These are phyloP conservation scores for Syrrhaptes paradoxus DNA, from an alignment of 2,113 vertebrate species.

Conservation along the genomic window DNA sequence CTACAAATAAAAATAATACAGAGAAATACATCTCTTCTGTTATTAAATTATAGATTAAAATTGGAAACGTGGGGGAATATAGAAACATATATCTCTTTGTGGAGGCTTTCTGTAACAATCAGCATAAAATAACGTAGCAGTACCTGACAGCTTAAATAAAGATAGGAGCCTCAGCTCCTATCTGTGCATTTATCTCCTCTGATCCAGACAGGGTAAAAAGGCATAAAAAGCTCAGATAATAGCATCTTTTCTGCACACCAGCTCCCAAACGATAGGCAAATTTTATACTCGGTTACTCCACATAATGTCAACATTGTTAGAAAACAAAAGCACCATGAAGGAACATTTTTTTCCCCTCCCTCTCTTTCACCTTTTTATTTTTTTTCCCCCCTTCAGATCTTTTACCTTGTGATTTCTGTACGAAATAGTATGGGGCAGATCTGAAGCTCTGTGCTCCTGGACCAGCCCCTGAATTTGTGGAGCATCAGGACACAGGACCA, in stretches of 20 bases:
- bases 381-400: background rate
- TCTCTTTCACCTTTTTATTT: background rate
- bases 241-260: conserved; percentile 54
- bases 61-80: background rate
- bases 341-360: background rate
- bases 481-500: background rate
- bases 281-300: conserved; percentile 65
- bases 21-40: conserved; percentile 60
- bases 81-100: conserved; percentile 58
- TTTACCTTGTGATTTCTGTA: background rate
- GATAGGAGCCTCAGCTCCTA: conserved; percentile 52
- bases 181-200: conserved; percentile 63
- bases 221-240: conserved; percentile 57
- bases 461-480: background rate
- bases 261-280: conserved; percentile 53
- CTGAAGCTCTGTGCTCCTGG: background rate
- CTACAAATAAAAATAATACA: conserved; percentile 55
- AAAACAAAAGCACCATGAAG: conserved; percentile 63
- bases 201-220: conserved; percentile 60
- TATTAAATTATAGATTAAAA: conserved; percentile 73
- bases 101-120: conserved; percentile 60
- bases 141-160: conserved; percentile 63
- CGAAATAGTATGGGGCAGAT: rapidly evolving
- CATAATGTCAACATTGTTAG: conserved; percentile 66
- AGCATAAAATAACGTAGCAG: conserved; percentile 59